phyloP scores from a whole-genome alignment of 2,113 vertebrate genomes.

The Paraplagusia blochii region DNA sequence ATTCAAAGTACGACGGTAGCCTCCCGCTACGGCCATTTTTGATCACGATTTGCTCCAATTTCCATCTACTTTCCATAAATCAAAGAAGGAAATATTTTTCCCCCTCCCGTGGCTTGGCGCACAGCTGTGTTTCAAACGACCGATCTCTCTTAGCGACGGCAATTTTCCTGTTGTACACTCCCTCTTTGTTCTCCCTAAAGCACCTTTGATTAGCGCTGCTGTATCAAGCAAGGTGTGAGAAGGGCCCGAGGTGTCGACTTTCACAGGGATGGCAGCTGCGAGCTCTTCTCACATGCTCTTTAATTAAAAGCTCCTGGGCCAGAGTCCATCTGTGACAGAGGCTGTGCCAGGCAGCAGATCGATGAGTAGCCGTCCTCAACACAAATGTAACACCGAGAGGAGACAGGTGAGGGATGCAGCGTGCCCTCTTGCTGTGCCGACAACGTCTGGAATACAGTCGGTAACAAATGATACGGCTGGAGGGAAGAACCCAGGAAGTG shows the following conservation, averaged over 20 bases:
- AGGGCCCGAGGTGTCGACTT: constrained; percentile 72
- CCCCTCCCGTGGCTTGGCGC: constrained; percentile 18
- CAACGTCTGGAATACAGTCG: constrained; percentile 65
- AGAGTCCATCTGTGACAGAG: constrained; percentile 73
- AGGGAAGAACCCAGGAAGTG: constrained; percentile 20
- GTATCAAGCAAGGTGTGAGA: constrained; percentile 61
- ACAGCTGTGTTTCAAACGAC: constrained; percentile 42
- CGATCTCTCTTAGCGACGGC: constrained; percentile 47
- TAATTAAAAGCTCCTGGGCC: constrained; percentile 80
- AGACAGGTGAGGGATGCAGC: constrained; percentile 59
- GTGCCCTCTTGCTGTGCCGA: constrained; percentile 35
- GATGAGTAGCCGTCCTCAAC: constrained; percentile 69
- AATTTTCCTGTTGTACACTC: constrained; percentile 55
- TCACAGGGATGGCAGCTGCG: constrained; percentile 74
- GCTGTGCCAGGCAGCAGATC: constrained; percentile 68
- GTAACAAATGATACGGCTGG: constrained; percentile 60
- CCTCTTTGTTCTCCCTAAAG: constrained; percentile 68
- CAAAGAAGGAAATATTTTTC: constrained; percentile 43
- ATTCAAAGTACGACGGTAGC: constrained; percentile 67
- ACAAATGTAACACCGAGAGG: constrained; percentile 51
- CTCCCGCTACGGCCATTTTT: constrained; percentile 66
- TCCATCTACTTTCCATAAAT: constrained; percentile 66
- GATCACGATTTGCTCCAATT: constrained; percentile 70
- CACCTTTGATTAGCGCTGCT: constrained; percentile 69
- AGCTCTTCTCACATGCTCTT: constrained; percentile 77